A percentile compares a stretch with the other conserved stretches of the same genome.
phyloP scores from a whole-genome alignment of 2,888 invertebrate species.

The Melanchra persicariae region DNA sequence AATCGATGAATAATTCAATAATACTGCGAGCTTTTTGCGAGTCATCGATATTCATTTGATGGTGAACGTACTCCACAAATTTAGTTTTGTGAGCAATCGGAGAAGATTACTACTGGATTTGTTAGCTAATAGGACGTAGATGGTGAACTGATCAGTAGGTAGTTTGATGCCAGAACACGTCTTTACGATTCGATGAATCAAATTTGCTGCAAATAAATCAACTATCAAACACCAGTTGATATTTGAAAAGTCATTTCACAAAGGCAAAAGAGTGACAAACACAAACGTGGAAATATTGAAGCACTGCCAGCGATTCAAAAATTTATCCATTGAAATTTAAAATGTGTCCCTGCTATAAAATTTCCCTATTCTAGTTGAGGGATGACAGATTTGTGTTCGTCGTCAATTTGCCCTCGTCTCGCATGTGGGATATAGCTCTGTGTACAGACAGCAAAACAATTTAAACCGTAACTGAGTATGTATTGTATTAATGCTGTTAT shows the following conservation, averaged over 20 bases:
- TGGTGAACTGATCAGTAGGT: background rate
- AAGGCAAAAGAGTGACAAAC: background rate
- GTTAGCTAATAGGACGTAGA: slow-evolving; percentile 12
- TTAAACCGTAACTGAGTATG: slow-evolving; percentile 1
- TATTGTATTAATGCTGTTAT: slow-evolving; percentile 34
- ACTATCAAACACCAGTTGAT: background rate
- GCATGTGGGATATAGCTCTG: slow-evolving; percentile 27
- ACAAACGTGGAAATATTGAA: slow-evolving; percentile 9
- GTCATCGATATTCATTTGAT: slow-evolving; percentile 78
- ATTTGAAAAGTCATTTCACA: background rate
- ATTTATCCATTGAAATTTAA: slow-evolving; percentile 37
- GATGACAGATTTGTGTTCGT: slow-evolving; percentile 63
- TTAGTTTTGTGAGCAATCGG: slow-evolving; percentile 55
- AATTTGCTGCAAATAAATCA: background rate
- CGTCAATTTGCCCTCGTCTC: slow-evolving; percentile 53
- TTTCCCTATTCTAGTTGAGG: slow-evolving; percentile 41
- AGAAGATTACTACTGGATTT: slow-evolving; percentile 32
- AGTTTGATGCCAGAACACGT: background rate
- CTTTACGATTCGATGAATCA: background rate
- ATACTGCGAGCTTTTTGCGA: slow-evolving; percentile 69
- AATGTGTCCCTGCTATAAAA: slow-evolving; percentile 37
- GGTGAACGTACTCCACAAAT: slow-evolving; percentile 67
- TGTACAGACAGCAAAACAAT: slow-evolving; percentile 52
- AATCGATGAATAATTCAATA: slow-evolving; percentile 77
- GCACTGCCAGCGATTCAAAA: slow-evolving; percentile 16